Conservation (phyloP, 2,113 vertebrate species). For the Manacus vitellinus region DNA sequence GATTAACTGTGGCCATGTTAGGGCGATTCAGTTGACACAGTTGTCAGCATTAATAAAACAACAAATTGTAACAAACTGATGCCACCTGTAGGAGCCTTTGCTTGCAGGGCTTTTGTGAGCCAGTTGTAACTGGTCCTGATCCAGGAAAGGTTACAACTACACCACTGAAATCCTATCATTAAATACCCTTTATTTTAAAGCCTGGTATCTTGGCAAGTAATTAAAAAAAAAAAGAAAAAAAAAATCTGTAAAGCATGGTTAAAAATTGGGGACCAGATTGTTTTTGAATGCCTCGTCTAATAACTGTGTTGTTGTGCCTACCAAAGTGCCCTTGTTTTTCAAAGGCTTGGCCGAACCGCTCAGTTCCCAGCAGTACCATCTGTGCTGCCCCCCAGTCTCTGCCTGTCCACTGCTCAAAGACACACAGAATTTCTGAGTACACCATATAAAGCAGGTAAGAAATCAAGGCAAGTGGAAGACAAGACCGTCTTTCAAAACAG, state of each 20-base stretch:
- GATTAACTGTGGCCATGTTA: constrained; percentile 79
- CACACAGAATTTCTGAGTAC: not conserved
- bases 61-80: constrained; percentile 63
- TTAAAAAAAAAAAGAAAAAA: not conserved
- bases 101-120: not conserved
- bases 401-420: not conserved
- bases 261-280: not conserved
- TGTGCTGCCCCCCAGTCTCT: not conserved
- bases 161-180: not conserved
- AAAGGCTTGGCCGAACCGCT: not conserved
- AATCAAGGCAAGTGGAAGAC: not conserved
- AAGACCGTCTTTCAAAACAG: not conserved
- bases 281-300: not conserved
- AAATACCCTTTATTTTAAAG: not conserved
- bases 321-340: not conserved
- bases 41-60: constrained; percentile 77
- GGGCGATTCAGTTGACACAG: constrained; percentile 80
- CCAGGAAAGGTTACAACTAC: not conserved
- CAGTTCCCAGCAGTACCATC: not conserved
- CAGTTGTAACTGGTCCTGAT: not conserved
- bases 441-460: not conserved
- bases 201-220: not conserved
- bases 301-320: not conserved
- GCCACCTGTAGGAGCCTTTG: constrained; percentile 62
- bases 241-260: not conserved